Evolutionary conservation across 2,797 vertebrate genomes (phyloP).

Genomic region (Chelonia mydas): DNA sequence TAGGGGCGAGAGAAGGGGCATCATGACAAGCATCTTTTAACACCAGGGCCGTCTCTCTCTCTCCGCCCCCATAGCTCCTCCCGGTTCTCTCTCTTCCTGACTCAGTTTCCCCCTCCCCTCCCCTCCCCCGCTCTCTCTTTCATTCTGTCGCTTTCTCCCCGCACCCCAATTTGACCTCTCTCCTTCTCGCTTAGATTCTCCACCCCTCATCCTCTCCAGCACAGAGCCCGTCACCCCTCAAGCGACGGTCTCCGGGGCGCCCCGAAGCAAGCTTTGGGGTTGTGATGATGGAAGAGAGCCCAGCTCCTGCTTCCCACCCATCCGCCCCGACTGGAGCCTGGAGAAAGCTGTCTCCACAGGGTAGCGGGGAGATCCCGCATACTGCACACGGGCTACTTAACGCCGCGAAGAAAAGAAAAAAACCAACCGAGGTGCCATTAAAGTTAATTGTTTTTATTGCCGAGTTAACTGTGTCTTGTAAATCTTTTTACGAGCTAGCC

Average conservation of each 20-base stretch:
- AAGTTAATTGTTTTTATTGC: slow-evolving; percentile 84
- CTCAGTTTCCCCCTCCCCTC: background rate
- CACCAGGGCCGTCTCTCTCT: fast-evolving
- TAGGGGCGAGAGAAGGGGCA: background rate
- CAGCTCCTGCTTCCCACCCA: no score
- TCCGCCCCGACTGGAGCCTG: background rate
- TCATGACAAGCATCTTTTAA: background rate
- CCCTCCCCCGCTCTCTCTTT: fast-evolving
- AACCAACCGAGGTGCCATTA: slow-evolving; percentile 65
- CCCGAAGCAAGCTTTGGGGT: no score
- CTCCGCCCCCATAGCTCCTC: background rate
- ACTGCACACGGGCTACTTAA: background rate
- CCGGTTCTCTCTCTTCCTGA: background rate
- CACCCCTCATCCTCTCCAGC: background rate
- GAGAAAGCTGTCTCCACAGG: background rate
- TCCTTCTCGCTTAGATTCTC: background rate
- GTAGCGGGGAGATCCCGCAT: fast-evolving
- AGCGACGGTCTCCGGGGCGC: background rate
- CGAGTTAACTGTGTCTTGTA: slow-evolving; percentile 82
- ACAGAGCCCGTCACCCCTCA: background rate
- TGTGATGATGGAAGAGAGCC: background rate
- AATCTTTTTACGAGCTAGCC: slow-evolving; percentile 78
- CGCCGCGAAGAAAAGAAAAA: background rate
- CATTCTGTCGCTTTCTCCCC: background rate
- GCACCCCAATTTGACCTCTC: background rate